Conservation (phyloP, 2,797 vertebrate species). For the Dermochelys coriacea region DNA sequence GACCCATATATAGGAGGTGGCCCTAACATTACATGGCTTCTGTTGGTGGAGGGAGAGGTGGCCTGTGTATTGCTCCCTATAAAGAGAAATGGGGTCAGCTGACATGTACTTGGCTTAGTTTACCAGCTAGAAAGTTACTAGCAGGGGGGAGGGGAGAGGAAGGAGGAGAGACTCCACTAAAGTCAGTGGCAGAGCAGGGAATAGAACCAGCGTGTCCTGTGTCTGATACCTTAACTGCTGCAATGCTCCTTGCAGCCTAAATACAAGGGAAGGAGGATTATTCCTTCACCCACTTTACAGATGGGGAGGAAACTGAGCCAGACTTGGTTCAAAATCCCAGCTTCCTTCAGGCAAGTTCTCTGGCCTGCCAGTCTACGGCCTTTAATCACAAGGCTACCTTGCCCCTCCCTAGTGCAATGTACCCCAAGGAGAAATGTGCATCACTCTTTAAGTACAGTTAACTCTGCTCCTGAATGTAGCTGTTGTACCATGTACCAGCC, state of each 20-base stretch:
- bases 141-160: too few relatives aligned
- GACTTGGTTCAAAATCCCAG: too few relatives aligned
- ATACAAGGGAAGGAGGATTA: background rate
- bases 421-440: too few relatives aligned
- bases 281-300: background rate
- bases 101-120: background rate
- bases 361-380: background rate
- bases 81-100: background rate
- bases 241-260: background rate
- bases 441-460: background rate
- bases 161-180: too few relatives aligned
- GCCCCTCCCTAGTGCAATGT: background rate
- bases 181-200: background rate
- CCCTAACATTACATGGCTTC: background rate
- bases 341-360: too few relatives aligned
- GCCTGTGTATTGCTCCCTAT: background rate
- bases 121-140: background rate
- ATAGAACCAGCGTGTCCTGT: background rate
- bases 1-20: background rate
- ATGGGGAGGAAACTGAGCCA: too few relatives aligned
- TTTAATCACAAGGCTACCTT: background rate
- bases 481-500: background rate
- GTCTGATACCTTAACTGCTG: background rate
- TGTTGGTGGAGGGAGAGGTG: background rate
- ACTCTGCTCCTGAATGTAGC: background rate